These are phyloP conservation scores for Geodia barretti DNA, from an alignment of 37 sponge, comb jelly and placozoan species.

Conservation along the genomic window DNA sequence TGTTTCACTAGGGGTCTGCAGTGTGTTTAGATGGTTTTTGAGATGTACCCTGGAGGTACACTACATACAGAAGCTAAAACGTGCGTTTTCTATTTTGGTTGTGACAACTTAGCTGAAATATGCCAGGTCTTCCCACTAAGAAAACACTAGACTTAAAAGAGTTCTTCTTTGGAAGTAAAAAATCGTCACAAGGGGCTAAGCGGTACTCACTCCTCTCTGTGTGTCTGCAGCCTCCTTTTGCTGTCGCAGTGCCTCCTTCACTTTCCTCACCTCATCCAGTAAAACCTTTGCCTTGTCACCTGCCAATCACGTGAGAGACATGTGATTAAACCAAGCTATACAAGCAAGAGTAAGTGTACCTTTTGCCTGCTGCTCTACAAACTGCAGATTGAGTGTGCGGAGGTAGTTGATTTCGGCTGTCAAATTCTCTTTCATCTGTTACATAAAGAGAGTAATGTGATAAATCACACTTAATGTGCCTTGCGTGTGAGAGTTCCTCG, in stretches of 20 bases:
- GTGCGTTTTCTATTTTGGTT: too few relatives aligned
- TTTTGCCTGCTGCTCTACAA: slow-evolving; percentile 54
- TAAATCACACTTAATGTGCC: background rate
- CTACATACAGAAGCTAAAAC: too few relatives aligned
- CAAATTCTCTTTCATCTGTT: slow-evolving; percentile 43
- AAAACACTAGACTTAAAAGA: too few relatives aligned
- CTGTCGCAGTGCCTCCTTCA: slow-evolving; percentile 31
- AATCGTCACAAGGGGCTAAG: too few relatives aligned
- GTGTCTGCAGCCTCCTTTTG: slow-evolving; percentile 16
- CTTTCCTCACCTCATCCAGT: slow-evolving; percentile 36
- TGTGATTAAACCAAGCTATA: background rate
- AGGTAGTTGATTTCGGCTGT: slow-evolving; percentile 38
- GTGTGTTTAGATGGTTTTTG: too few relatives aligned
- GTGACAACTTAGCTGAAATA: too few relatives aligned
- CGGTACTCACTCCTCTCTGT: background rate
- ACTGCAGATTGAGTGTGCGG: slow-evolving; percentile 41
- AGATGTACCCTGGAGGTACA: too few relatives aligned
- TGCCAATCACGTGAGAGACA: background rate
- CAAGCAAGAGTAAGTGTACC: slow-evolving; percentile 5
- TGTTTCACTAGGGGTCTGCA: too few relatives aligned
- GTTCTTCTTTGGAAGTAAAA: too few relatives aligned
- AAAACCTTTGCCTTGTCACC: slow-evolving; percentile 53
- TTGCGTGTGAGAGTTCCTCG: too few relatives aligned
- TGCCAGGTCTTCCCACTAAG: too few relatives aligned
- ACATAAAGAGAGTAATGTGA: background rate